These are phyloP conservation scores for Podarcis muralis DNA, from an alignment of 2,113 vertebrate genomes.

Conservation along the genomic window DNA sequence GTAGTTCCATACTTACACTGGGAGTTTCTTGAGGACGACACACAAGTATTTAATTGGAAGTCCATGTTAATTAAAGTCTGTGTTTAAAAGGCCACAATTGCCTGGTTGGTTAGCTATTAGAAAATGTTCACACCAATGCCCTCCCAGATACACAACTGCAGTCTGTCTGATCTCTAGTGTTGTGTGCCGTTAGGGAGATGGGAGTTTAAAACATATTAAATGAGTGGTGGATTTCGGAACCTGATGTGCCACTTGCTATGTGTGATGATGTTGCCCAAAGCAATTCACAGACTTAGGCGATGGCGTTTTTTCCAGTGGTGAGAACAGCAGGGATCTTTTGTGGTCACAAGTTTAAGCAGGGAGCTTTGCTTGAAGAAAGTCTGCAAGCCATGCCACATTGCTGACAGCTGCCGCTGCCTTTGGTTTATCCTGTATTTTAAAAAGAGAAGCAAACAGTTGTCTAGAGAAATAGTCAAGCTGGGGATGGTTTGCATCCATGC, in stretches of 20 bases:
- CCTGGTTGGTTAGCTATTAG: background rate
- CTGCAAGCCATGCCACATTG: background rate
- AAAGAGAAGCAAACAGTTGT: background rate
- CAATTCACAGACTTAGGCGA: conserved; percentile 34
- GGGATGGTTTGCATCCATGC: conserved; percentile 5
- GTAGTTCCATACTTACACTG: background rate
- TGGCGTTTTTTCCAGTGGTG: conserved; percentile 22
- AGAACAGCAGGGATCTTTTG: conserved; percentile 37
- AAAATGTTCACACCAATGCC: background rate
- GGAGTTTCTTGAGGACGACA: background rate
- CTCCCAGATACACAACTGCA: conserved; percentile 7
- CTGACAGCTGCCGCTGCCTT: conserved; percentile 22
- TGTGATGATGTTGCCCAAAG: conserved; percentile 20
- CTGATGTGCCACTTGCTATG: background rate
- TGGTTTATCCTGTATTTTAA: conserved; percentile 14
- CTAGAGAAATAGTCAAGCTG: background rate
- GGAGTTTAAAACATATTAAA: conserved; percentile 2
- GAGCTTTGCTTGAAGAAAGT: conserved; percentile 25
- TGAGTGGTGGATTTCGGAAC: background rate
- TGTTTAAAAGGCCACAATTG: background rate
- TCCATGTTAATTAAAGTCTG: background rate
- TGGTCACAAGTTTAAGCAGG: conserved; percentile 10
- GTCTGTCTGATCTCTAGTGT: background rate
- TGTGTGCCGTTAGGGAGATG: background rate
- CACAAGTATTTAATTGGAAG: background rate